These are phyloP conservation scores for Ormyrus thymus DNA, from an alignment of 2,888 invertebrate species.

Conservation along the genomic window DNA sequence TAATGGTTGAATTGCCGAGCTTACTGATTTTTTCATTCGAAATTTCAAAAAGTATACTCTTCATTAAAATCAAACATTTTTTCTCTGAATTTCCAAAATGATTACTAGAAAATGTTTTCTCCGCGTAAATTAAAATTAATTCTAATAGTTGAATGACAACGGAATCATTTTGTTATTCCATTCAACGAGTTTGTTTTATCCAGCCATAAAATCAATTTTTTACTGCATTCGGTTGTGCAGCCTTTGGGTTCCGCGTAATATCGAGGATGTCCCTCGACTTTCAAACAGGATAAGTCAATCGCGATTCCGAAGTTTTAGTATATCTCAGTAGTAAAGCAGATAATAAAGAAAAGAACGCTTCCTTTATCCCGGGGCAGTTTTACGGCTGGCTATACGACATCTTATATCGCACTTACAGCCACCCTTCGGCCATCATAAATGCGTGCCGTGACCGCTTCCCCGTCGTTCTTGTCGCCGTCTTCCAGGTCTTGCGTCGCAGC, in stretches of 20 bases:
- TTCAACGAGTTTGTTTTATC: slow-evolving; percentile 41
- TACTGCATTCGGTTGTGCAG: neutral
- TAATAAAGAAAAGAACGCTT: slow-evolving; percentile 64
- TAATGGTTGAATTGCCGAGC: no score
- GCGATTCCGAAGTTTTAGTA: slow-evolving; percentile 61
- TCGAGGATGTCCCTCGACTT: slow-evolving; percentile 44
- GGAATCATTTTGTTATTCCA: slow-evolving; percentile 5
- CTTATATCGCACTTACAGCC: slow-evolving; percentile 64
- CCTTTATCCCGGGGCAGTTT: slow-evolving; percentile 57
- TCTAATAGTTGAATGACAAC: no score
- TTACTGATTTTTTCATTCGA: no score
- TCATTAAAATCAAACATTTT: no score
- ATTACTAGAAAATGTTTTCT: no score
- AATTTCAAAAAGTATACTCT: no score
- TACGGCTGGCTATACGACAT: slow-evolving; percentile 62
- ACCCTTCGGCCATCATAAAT: slow-evolving; percentile 62
- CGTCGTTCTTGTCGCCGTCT: neutral
- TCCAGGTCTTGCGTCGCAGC: neutral
- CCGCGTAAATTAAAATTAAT: no score
- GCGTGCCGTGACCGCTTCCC: slow-evolving; percentile 56
- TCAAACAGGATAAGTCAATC: slow-evolving; percentile 53
- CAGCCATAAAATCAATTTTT: slow-evolving; percentile 46
- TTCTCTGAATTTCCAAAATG: no score
- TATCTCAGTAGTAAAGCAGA: slow-evolving; percentile 65
- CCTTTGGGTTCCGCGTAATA: slow-evolving; percentile 5